Conservation (phyloP, 2,113 vertebrate species). For the Tyto alba region DNA sequence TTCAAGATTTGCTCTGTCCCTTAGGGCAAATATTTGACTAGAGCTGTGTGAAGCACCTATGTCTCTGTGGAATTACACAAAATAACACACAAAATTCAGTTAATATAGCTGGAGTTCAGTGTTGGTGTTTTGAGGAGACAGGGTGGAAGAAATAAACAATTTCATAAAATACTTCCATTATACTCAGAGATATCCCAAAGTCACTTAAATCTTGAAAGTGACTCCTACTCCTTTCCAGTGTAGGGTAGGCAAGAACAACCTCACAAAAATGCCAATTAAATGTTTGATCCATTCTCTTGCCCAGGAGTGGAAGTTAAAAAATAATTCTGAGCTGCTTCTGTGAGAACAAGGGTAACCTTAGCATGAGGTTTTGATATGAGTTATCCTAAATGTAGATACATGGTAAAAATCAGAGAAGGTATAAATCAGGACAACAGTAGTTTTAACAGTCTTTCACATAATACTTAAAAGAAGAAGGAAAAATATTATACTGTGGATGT, state of each 20-base stretch:
- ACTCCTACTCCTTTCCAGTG: background rate
- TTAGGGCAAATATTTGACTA: background rate
- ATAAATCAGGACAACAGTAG: background rate
- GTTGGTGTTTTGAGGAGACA: background rate
- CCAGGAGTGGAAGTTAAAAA: background rate
- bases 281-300: background rate
- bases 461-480: background rate
- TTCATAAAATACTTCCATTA: background rate
- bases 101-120: background rate
- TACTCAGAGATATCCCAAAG: background rate
- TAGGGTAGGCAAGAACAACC: background rate
- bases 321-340: background rate
- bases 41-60: background rate
- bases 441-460: background rate
- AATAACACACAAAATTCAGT: background rate
- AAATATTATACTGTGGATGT: fast-evolving
- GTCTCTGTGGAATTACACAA: background rate
- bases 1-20: background rate
- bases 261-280: background rate
- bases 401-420: background rate
- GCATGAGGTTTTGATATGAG: background rate
- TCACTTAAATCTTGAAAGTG: background rate
- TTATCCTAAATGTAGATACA: background rate
- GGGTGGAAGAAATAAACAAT: background rate
- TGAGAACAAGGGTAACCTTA: background rate